Evolutionary conservation across 2,888 invertebrate genomes (phyloP).

Genomic region (Sphaerophoria taeniata): DNA sequence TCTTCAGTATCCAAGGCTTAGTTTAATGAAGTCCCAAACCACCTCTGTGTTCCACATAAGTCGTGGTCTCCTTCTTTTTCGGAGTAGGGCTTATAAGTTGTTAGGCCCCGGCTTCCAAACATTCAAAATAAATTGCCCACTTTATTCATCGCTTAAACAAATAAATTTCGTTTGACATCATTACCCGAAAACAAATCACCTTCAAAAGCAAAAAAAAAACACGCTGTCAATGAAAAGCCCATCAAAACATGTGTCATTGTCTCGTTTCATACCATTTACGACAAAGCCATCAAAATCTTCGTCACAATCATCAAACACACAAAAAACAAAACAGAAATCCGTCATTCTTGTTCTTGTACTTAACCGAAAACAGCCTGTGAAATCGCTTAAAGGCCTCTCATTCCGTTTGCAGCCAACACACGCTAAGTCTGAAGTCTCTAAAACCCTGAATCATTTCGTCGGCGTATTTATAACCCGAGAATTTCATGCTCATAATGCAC

Average conservation of each 20-base stretch:
- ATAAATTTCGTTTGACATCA: neutral
- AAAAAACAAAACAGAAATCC: slow-evolving; percentile 1
- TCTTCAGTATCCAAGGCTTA: no score
- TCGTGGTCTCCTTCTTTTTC: no score
- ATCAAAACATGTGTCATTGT: slow-evolving; percentile 12
- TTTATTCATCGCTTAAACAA: neutral
- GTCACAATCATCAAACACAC: neutral
- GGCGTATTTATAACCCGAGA: slow-evolving; percentile 52
- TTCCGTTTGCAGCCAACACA: slow-evolving; percentile 28
- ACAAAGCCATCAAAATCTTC: slow-evolving; percentile 18
- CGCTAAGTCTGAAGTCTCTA: slow-evolving; percentile 27
- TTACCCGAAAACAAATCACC: neutral
- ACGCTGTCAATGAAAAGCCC: neutral
- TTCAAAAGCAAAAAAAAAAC: neutral
- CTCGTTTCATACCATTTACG: neutral
- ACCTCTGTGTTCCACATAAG: no score
- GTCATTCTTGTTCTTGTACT: neutral
- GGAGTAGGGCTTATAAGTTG: no score
- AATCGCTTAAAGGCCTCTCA: slow-evolving; percentile 31
- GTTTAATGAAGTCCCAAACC: no score
- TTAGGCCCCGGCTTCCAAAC: no score
- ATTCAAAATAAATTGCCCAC: neutral
- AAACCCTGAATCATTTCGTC: slow-evolving; percentile 12
- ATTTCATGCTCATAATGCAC: slow-evolving; percentile 67
- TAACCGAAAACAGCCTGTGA: slow-evolving; percentile 32